These are phyloP conservation scores for Ambastaia sidthimunki DNA, from an alignment of 2,797 vertebrate genomes.

Conservation along the genomic window DNA sequence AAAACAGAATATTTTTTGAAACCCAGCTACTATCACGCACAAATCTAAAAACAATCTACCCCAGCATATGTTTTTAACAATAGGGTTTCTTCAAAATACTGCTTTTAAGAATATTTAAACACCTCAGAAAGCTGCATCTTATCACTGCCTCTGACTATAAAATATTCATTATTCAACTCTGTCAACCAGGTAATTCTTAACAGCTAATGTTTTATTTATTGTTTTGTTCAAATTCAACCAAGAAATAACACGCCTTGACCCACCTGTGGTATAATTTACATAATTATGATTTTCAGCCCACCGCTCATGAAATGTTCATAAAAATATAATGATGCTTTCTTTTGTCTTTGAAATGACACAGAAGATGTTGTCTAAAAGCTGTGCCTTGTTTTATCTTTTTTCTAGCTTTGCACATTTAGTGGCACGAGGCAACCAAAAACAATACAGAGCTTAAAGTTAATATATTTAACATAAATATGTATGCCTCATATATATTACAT, in stretches of 20 bases:
- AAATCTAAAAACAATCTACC: background rate
- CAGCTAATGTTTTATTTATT: constrained; percentile 14
- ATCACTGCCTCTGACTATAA: background rate
- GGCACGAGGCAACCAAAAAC: constrained; percentile 31
- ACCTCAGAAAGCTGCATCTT: background rate
- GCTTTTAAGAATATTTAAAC: background rate
- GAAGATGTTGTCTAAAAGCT: background rate
- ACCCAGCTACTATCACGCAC: background rate
- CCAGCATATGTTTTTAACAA: background rate
- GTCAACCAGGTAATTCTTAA: constrained; percentile 18
- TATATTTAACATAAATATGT: too few species aligned
- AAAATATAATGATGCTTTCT: constrained; percentile 16
- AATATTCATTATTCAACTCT: constrained; percentile 19
- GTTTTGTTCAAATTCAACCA: constrained; percentile 9
- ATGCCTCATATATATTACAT: too few species aligned
- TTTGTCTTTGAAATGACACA: constrained; percentile 29
- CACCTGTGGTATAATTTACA: constrained; percentile 16
- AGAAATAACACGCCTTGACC: background rate
- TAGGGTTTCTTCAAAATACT: background rate
- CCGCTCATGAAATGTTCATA: constrained; percentile 11
- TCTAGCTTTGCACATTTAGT: background rate
- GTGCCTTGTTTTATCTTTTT: constrained; percentile 9
- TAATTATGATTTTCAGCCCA: constrained; percentile 14
- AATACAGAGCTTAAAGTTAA: constrained; percentile 29
- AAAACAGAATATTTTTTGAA: constrained; percentile 1